phyloP scores from a whole-genome alignment of 2,888 invertebrate species.

The Mechanitis messenoides region DNA sequence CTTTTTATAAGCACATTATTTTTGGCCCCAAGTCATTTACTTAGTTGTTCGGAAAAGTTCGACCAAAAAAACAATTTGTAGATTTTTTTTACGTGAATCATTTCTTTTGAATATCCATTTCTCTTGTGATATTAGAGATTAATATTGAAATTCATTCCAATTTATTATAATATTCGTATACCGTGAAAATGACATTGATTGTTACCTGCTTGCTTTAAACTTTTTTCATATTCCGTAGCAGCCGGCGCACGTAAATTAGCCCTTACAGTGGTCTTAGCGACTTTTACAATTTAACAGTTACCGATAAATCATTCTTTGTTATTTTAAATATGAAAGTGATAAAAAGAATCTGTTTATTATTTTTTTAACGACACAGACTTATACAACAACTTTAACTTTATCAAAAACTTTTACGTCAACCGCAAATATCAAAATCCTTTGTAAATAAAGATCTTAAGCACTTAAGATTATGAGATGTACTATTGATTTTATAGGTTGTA shows the following conservation, averaged over 20 bases:
- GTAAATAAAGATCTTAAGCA: too few species aligned
- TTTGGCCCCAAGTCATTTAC: too few species aligned
- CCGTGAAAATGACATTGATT: constrained; percentile 21
- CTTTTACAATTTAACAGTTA: constrained; percentile 76
- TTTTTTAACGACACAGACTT: constrained; percentile 2
- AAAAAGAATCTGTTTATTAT: constrained; percentile 35
- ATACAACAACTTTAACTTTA: too few species aligned
- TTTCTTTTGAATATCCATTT: constrained; percentile 10
- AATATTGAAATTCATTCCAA: constrained; percentile 53
- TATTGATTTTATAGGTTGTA: too few species aligned
- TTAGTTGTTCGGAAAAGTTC: too few species aligned
- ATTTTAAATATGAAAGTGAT: constrained; percentile 72
- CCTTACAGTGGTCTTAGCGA: constrained; percentile 63
- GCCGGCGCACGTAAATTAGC: constrained; percentile 71
- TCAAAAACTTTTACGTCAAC: too few species aligned
- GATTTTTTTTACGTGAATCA: constrained; percentile 23
- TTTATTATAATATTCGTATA: constrained; percentile 56
- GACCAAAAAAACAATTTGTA: too few species aligned
- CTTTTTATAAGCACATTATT: too few species aligned
- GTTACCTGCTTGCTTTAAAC: constrained; percentile 59
- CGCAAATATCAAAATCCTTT: too few species aligned
- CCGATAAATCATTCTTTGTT: constrained; percentile 69
- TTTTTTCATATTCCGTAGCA: constrained; percentile 71
- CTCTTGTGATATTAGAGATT: constrained; percentile 24
- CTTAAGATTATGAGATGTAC: too few species aligned